phyloP scores from a whole-genome alignment of 2,888 invertebrate species.

The Cryptosula pallasiana region DNA sequence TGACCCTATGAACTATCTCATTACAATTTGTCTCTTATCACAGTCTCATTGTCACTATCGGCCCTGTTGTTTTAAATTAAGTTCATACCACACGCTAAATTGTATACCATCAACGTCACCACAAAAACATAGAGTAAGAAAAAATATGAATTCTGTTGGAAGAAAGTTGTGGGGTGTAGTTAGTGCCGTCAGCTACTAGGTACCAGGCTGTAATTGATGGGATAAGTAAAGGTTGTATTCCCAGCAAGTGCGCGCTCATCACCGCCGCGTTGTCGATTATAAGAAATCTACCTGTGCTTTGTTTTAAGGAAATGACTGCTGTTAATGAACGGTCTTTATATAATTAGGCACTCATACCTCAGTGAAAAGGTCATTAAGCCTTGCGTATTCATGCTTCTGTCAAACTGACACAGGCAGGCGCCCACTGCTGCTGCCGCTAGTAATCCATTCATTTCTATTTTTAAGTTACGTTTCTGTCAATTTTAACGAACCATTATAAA shows the following conservation, averaged over 20 bases:
- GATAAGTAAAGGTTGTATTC: constrained; percentile 20
- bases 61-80: background rate
- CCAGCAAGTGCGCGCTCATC: background rate
- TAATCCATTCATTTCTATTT: no score
- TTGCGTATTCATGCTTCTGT: constrained; percentile 12
- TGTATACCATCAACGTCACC: background rate
- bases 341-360: constrained; percentile 22
- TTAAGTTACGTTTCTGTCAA: no score
- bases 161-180: no score
- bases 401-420: constrained; percentile 3
- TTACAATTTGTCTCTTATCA: background rate
- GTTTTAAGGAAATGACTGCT: constrained; percentile 24
- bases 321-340: constrained; percentile 23
- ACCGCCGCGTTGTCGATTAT: constrained; percentile 9
- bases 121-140: no score
- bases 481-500: no score
- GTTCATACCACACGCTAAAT: background rate
- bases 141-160: no score
- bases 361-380: constrained; percentile 24
- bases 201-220: no score
- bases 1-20: background rate
- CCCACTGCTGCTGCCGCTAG: no score
- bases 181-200: no score
- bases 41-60: background rate
- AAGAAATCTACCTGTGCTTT: constrained; percentile 14